phyloP scores from a whole-genome alignment of 2,113 vertebrate species.

The Deroptyus accipitrinus region DNA sequence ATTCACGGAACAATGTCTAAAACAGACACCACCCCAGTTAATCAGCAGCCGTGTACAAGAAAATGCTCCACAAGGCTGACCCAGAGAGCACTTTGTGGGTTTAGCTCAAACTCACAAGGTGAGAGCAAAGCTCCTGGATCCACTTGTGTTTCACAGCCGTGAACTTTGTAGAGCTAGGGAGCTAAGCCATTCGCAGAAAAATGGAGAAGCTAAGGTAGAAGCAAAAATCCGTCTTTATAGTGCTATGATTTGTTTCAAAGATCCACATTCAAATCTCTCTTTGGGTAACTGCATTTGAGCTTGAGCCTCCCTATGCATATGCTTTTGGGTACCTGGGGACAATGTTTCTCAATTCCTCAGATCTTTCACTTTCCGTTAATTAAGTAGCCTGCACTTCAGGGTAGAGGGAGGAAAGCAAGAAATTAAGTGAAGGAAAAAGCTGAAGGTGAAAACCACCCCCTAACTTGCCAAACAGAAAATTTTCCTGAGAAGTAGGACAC shows the following conservation, averaged over 20 bases:
- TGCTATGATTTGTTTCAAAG: neutral
- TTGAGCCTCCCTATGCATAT: neutral
- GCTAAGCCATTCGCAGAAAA: neutral
- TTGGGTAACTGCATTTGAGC: neutral
- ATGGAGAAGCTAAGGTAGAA: neutral
- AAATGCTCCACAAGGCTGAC: neutral
- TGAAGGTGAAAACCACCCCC: neutral
- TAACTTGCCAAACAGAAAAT: neutral
- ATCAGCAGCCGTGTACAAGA: neutral
- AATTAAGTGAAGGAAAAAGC: neutral
- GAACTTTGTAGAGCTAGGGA: neutral
- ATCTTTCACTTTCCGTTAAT: constrained; percentile 6
- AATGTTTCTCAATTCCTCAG: neutral
- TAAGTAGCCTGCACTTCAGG: neutral
- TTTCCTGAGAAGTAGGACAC: neutral
- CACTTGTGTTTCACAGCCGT: neutral
- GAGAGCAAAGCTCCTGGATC: neutral
- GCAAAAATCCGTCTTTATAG: neutral
- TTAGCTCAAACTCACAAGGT: neutral
- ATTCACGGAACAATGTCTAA: neutral
- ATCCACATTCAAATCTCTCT: neutral
- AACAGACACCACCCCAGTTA: neutral
- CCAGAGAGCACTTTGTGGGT: neutral
- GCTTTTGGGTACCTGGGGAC: neutral
- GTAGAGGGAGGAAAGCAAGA: neutral